Percentiles rank a stretch among this genome's conserved stretches.
phyloP scores from a whole-genome alignment of 2,113 vertebrate genomes.

The Sceloporus tristichus region DNA sequence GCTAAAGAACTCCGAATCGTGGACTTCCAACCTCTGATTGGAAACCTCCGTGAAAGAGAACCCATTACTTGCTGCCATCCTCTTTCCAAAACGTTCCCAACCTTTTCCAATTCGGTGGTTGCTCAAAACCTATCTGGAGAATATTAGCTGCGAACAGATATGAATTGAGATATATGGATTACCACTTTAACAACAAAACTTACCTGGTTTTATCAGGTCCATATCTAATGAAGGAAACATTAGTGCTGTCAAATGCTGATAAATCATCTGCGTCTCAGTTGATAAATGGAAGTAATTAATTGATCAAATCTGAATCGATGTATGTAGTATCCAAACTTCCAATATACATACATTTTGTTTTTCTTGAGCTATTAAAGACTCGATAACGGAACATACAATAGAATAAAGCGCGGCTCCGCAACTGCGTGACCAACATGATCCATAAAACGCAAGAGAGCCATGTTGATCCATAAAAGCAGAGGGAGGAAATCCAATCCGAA shows the following conservation, averaged over 20 bases:
- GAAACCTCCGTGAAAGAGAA: too few relatives aligned
- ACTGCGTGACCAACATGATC: neutral
- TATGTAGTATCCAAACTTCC: neutral
- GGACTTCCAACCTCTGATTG: too few relatives aligned
- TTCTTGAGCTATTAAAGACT: neutral
- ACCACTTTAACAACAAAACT: too few relatives aligned
- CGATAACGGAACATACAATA: neutral
- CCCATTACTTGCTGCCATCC: too few relatives aligned
- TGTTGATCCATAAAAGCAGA: neutral
- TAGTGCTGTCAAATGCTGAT: neutral
- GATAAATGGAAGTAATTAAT: neutral
- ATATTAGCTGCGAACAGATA: neutral
- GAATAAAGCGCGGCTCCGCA: neutral
- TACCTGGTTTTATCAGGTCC: neutral
- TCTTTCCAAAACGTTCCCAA: neutral
- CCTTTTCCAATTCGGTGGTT: neutral
- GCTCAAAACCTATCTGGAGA: neutral
- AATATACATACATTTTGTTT: neutral
- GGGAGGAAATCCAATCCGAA: neutral
- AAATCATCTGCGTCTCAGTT: neutral
- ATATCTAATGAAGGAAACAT: neutral
- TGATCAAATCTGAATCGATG: constrained; percentile 12
- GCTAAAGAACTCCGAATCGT: too few relatives aligned
- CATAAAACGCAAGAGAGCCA: neutral
- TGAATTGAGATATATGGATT: neutral